Conservation (phyloP, 2,113 vertebrate genomes). For the Gallinago paraguaiae region DNA sequence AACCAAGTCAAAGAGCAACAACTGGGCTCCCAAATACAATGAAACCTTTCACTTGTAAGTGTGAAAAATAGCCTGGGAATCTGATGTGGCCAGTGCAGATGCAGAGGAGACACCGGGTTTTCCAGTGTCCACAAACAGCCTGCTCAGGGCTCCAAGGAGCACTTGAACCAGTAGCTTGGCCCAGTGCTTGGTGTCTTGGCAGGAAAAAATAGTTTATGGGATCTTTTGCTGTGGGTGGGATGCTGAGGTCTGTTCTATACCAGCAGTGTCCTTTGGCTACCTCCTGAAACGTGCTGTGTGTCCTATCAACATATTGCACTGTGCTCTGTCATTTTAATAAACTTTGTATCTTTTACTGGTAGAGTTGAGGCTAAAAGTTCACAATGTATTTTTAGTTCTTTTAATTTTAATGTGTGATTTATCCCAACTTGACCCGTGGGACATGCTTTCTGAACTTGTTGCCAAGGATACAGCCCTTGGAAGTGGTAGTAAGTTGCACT, state of each 20-base stretch:
- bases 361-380: slow-evolving; percentile 5
- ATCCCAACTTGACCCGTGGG: background rate
- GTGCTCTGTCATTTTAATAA: background rate
- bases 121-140: background rate
- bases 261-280: background rate
- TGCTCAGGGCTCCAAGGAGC: background rate
- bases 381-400: background rate
- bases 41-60: slow-evolving; percentile 98
- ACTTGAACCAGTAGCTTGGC: background rate
- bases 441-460: background rate
- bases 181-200: background rate
- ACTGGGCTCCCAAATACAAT: slow-evolving; percentile 97
- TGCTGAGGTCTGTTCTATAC: background rate
- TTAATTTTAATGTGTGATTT: background rate
- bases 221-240: background rate
- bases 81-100: background rate
- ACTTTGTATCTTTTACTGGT: background rate
- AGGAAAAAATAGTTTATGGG: background rate
- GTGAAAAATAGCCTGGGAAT: background rate
- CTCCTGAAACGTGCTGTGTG: background rate
- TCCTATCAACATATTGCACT: background rate
- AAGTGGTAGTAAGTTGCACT: background rate
- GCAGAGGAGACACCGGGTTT: background rate
- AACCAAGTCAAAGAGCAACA: slow-evolving; percentile 99
- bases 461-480: slow-evolving; percentile 2